phyloP scores from a whole-genome alignment of 1,140 invertebrate species.

The Brachionus calyciflorus region DNA sequence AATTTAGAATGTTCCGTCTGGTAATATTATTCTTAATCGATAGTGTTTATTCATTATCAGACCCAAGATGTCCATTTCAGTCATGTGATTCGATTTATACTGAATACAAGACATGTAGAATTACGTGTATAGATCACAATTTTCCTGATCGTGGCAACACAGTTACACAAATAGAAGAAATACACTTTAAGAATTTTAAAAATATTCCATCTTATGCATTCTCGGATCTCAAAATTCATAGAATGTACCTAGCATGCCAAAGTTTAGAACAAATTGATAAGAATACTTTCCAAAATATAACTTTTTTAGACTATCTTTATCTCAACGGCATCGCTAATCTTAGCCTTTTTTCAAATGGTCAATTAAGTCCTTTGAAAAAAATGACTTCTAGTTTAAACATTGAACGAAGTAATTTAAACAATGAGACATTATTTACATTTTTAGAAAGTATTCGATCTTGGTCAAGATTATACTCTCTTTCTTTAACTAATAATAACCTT shows the following conservation, averaged over 20 bases:
- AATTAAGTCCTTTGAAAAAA: not conserved
- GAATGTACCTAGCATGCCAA: no score
- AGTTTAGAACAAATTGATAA: no score
- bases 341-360: not conserved
- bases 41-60: not conserved
- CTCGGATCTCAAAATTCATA: no score
- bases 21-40: not conserved
- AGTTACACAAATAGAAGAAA: not conserved
- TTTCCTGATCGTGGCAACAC: not conserved
- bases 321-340: not conserved
- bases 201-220: no score
- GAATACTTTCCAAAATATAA: not conserved
- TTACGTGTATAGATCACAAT: not conserved
- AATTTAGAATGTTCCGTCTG: not conserved
- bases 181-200: not conserved
- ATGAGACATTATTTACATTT: not conserved
- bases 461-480: not conserved
- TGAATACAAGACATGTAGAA: not conserved
- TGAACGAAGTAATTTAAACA: not conserved
- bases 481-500: not conserved
- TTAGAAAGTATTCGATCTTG: not conserved
- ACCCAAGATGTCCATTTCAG: conserved; percentile 12
- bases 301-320: not conserved
- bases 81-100: not conserved
- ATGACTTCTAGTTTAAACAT: not conserved